Percentiles rank a stretch among this genome's conserved stretches.
phyloP scores from a whole-genome alignment of 2,797 vertebrate genomes.

The Rhinophrynus dorsalis region DNA sequence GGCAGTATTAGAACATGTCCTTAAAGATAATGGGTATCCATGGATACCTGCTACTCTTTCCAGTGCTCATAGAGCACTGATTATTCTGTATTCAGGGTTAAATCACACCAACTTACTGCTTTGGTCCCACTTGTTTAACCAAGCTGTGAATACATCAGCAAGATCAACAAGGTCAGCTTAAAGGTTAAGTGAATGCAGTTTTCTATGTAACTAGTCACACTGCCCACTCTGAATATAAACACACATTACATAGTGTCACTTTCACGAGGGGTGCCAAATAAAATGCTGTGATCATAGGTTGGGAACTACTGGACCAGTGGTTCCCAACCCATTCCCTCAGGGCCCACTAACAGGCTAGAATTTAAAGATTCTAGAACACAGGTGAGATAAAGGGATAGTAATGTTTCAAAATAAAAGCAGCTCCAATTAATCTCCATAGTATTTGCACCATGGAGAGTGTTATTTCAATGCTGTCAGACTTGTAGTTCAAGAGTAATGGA shows the following conservation, averaged over 20 bases:
- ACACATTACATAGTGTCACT: not conserved
- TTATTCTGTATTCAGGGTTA: conserved; percentile 21
- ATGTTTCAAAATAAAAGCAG: too few relatives aligned
- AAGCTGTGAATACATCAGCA: conserved; percentile 38
- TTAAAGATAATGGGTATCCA: conserved; percentile 44
- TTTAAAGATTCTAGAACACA: too few relatives aligned
- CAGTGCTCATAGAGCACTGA: not conserved
- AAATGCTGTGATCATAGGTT: too few relatives aligned
- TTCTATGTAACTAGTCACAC: not conserved
- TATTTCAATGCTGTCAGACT: too few relatives aligned
- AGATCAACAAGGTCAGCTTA: conserved; percentile 33
- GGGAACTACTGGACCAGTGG: too few relatives aligned
- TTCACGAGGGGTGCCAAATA: not conserved
- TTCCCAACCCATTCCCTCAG: too few relatives aligned
- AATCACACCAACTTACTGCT: conserved; percentile 14
- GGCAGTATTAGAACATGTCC: conserved; percentile 30
- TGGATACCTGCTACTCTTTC: conserved; percentile 30
- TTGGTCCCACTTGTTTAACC: conserved; percentile 32
- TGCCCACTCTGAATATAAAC: not conserved
- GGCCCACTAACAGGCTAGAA: too few relatives aligned
- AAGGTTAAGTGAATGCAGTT: conserved; percentile 27
- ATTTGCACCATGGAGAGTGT: too few relatives aligned
- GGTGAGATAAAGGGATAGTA: too few relatives aligned
- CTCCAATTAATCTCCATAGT: too few relatives aligned
- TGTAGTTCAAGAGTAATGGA: too few relatives aligned